Conservation (phyloP, 2,888 invertebrate genomes). For the Rhingia campestris region DNA sequence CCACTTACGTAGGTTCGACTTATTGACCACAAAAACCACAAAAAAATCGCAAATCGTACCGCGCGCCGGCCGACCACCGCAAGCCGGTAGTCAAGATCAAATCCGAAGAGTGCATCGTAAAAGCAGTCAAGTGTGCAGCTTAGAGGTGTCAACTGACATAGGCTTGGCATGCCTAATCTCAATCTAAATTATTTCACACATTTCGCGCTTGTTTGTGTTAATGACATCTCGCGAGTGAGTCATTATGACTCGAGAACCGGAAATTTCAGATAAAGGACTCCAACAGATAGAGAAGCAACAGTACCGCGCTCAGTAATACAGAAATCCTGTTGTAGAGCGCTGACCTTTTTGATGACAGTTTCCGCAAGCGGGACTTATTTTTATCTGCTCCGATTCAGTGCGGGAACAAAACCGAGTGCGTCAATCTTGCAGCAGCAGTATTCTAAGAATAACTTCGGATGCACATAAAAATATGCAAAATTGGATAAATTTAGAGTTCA, state of each 20-base stretch:
- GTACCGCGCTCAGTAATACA: background rate
- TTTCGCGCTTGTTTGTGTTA: conserved; percentile 14
- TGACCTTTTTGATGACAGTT: conserved; percentile 70
- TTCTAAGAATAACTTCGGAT: conserved; percentile 56
- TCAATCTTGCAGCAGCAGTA: conserved; percentile 50
- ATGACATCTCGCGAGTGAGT: conserved; percentile 43
- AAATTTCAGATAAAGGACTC: conserved; percentile 63
- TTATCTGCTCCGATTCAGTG: conserved; percentile 46
- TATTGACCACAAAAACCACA: conserved; percentile 27
- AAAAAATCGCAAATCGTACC: conserved; percentile 12
- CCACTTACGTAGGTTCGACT: conserved; percentile 63
- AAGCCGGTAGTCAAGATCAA: conserved; percentile 61
- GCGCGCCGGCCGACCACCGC: conserved; percentile 40
- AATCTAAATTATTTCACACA: conserved; percentile 21
- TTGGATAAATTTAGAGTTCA: conserved; percentile 60
- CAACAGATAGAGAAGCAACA: conserved; percentile 4
- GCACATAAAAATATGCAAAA: conserved; percentile 45
- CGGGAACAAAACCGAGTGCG: conserved; percentile 42
- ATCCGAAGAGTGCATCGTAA: conserved; percentile 30
- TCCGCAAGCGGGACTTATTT: conserved; percentile 65
- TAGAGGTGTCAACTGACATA: conserved; percentile 40
- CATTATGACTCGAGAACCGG: conserved; percentile 51
- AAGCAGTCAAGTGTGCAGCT: background rate
- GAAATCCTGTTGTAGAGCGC: conserved; percentile 72
- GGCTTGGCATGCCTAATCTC: conserved; percentile 27